Evolutionary conservation across 2,888 invertebrate species (phyloP), one percentile per base, ranked within the genome.

Genomic region (Pelosia muscerda): DNA sequence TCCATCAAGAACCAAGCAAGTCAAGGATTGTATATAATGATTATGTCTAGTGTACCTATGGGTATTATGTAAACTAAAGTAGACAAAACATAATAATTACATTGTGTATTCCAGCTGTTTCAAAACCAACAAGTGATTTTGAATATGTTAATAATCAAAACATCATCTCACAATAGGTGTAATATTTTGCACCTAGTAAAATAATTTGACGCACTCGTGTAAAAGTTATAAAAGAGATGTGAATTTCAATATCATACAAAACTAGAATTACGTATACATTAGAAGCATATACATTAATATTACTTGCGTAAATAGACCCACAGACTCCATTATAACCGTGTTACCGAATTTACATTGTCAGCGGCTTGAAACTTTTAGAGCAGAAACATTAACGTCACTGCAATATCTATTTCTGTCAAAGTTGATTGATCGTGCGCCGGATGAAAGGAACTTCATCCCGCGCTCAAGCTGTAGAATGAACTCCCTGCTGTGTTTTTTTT

Each of bases 221-320:
- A 49, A 49, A 49, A 49, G 49, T 49, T 49, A 9, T n/a, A n/a
- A n/a, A 49, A 49, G 49, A 49, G 49, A 49, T 49, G n/a, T 49
- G n/a, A 49, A 49, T 49, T 9, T 1, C 19, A 49, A 49, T 42
- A 42, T 19, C 19, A 42, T 49, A n/a, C 49, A n/a, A 8, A 49
- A n/a, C n/a, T 49, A 19, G 8, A 19, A n/a, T 49, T 6, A 49
- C 49, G 6, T 42, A 42, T 19, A 9, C 19, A 2, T 19, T 38
- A 13, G 13, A 38, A 13, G n/a, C n/a, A n/a, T n/a, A n/a, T n/a
- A n/a, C n/a, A n/a, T n/a, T n/a, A n/a, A n/a, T n/a, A n/a, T n/a
- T n/a, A n/a, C n/a, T n/a, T n/a, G n/a, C n/a, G n/a, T n/a, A n/a
- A n/a, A n/a, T n/a, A n/a, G n/a, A n/a, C n/a, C n/a, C n/a, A n/a